Percentiles rank a stretch among this genome's conserved stretches.
These are phyloP conservation scores for Poeciliopsis paucimaculata DNA, from an alignment of 2,797 vertebrate species.

Conservation along the genomic window DNA sequence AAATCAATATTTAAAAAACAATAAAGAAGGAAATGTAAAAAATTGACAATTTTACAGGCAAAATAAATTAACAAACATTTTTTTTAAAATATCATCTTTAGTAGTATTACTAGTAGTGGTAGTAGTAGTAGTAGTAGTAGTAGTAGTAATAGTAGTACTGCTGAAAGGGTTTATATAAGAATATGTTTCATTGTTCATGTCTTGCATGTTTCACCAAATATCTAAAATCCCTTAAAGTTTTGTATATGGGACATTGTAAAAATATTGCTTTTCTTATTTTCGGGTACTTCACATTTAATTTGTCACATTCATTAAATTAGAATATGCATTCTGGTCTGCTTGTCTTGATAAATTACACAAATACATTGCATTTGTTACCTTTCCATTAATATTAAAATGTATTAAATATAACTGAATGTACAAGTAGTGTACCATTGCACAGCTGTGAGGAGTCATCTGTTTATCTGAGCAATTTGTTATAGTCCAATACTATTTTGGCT, in stretches of 20 bases:
- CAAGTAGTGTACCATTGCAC: too few species aligned
- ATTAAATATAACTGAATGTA: too few species aligned
- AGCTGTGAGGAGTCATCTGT: too few species aligned
- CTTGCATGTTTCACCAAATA: not conserved
- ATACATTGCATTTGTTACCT: too few species aligned
- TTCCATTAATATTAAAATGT: too few species aligned
- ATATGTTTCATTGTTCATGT: not conserved
- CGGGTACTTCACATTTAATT: not conserved
- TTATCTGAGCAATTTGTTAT: too few species aligned
- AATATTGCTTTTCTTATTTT: not conserved
- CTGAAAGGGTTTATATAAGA: not conserved
- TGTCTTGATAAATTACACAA: not conserved
- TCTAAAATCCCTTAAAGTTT: not conserved
- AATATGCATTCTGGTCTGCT: not conserved
- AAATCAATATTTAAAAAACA: not conserved
- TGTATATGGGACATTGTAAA: not conserved
- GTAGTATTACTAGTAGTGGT: not conserved
- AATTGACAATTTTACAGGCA: not conserved
- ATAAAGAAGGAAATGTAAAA: not conserved
- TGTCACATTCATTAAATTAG: not conserved
- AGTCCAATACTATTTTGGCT: not conserved
- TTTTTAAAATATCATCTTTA: not conserved
- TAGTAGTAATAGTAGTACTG: not conserved
- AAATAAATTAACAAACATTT: not conserved
- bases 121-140: not conserved